Evolutionary conservation across 1,140 invertebrate species (phyloP).

Genomic region (Sogatella furcifera): DNA sequence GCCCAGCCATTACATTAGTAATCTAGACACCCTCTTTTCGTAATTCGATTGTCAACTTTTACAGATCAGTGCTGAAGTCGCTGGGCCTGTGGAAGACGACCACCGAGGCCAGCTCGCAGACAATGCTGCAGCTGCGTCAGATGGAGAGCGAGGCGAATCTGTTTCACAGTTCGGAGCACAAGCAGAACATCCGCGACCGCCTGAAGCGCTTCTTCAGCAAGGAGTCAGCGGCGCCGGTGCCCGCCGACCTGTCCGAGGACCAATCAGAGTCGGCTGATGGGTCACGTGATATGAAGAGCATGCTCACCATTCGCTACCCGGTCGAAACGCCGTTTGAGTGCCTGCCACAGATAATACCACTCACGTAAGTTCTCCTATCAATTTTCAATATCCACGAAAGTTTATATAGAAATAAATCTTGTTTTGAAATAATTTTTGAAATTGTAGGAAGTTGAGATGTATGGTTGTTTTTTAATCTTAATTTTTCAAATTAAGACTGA

Average conservation of each 20-base stretch:
- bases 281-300: too few species aligned
- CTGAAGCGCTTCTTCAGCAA: too few species aligned
- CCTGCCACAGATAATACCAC: constrained; percentile 15
- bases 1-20: too few species aligned
- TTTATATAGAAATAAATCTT: too few species aligned
- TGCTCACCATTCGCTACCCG: not conserved
- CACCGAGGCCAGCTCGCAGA: constrained; percentile 18
- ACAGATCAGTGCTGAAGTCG: constrained; percentile 75
- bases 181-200: too few species aligned
- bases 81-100: constrained; percentile 88
- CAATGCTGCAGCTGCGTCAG: not conserved
- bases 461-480: too few species aligned
- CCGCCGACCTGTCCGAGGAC: constrained; percentile 22
- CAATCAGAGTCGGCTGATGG: constrained; percentile 22
- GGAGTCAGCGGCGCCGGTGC: too few species aligned
- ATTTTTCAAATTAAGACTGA: too few species aligned
- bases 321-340: not conserved
- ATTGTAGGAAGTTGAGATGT: too few species aligned
- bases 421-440: too few species aligned
- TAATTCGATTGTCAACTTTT: constrained; percentile 17
- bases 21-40: too few species aligned
- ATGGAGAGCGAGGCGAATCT: constrained; percentile 19
- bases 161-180: not conserved
- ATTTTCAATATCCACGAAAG: not conserved
- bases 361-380: constrained; percentile 41